Evolutionary conservation across 2,113 vertebrate species (phyloP), one percentile per base, ranked within the genome.

Genomic region (Salminus brasiliensis): DNA sequence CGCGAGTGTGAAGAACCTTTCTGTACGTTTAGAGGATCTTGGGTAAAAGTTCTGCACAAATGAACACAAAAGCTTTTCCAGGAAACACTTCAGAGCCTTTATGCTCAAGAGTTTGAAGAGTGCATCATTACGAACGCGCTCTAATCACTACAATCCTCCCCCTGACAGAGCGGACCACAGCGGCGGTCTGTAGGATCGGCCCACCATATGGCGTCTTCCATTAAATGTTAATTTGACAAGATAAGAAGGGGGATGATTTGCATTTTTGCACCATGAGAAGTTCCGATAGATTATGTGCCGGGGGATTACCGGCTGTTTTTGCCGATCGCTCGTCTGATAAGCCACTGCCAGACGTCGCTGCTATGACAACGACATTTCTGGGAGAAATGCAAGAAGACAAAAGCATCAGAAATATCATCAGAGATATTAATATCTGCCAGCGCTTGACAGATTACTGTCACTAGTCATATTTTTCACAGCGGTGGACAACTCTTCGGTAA

Each of bases 161-260:
- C 21, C 45, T 23, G 8, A 47, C 43, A 4, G 60, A 16, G 25
- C 18, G 52, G 13, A 23, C 60, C 41, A 1, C n/a, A 30, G 25
- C 69, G 41, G 65, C 57, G 29, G 63, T 27, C 65, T 55, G 21
- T 60, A 53, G 34, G 18, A 49, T n/a, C 30, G 36, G 30, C 29
- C 23, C 1, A 1, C 66, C 47, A 67, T 32, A 41, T 43, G 73
- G 55, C n/a, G 13, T 3, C 16, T 18, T 10, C 29, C 27, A 57
- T 76, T 52, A 66, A 53, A 83, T 81, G 72, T 86, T 85, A 81
- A 83, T 87, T 77, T 53, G 68, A 84, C 65, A 53, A 39, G 78
- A 83, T 80, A 76, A 76, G 23, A 75, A 84, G 78, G 63, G 85
- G 70, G 39, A 73, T 67, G 29, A 83, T 88, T 74, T 67, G 73